These are phyloP conservation scores for Erpornis zantholeuca DNA, from an alignment of 2,113 vertebrate genomes.

Conservation along the genomic window DNA sequence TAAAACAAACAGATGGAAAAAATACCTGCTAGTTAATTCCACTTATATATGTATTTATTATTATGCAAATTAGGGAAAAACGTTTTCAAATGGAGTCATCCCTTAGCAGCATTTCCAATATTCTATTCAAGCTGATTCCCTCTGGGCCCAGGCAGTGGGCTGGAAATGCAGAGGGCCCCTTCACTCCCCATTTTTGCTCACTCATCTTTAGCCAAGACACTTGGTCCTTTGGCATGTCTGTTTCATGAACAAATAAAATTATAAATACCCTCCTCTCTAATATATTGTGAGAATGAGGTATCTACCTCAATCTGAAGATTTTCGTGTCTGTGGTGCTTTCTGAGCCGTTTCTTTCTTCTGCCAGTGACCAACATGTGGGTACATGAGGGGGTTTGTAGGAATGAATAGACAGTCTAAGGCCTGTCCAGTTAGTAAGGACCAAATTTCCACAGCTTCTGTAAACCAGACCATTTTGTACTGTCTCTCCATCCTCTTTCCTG, in stretches of 20 bases:
- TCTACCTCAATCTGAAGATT: not conserved
- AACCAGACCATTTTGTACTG: not conserved
- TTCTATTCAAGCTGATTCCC: not conserved
- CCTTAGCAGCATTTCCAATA: not conserved
- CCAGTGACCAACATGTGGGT: not conserved
- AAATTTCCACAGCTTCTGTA: not conserved
- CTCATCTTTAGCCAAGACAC: not conserved
- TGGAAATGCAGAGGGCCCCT: not conserved
- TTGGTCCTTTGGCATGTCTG: not conserved
- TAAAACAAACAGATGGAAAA: slow-evolving; percentile 63
- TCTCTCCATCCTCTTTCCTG: not conserved
- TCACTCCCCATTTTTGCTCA: not conserved
- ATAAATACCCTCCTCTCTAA: not conserved
- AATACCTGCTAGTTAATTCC: slow-evolving; percentile 50
- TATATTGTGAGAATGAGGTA: not conserved
- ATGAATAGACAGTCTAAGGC: not conserved
- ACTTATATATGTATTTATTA: slow-evolving; percentile 47
- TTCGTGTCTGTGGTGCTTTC: not conserved
- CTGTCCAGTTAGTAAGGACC: not conserved
- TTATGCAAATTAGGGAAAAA: slow-evolving; percentile 59
- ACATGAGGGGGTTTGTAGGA: not conserved
- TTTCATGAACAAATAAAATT: not conserved
- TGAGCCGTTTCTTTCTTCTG: not conserved
- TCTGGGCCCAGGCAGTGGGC: not conserved
- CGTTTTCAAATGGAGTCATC: slow-evolving; percentile 31